Base-by-base conservation (phyloP, 2,113 vertebrate genomes). In the Scortum barcoo region DNA sequence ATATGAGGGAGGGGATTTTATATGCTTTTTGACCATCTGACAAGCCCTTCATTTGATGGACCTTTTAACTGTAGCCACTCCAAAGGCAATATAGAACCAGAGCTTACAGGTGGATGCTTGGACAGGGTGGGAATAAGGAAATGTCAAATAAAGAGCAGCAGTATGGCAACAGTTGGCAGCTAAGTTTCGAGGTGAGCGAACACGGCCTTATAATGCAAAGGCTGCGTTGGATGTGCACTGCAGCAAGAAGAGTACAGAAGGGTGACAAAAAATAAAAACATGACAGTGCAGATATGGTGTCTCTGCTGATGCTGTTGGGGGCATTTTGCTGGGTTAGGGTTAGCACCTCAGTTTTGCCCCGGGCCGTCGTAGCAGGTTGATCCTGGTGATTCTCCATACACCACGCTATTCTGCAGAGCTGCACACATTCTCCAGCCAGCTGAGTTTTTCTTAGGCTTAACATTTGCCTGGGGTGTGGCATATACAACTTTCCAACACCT, bases 391-490 rank as follows among this genome's bases (percentile, higher is more conserved):
- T 33, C n/a, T 65, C 48, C 38, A 54, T 13, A 56, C 63, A 13
- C 10, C 14, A 12, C 7, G 8, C 38, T 69, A n/a, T 51, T 42
- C 16, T 65, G 28, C 22, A 8, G 24, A 6, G 44, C 51, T 72
- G 44, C 66, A 65, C 33, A 57, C 46, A 33, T 20, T 80, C 48
- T 56, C 8, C 24, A 48, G 22, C 50, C 77, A 60, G 53, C 51
- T 81, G 36, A 46, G 67, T 57, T 83, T 80, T 50, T 58, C 24
- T 30, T 1, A 80, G 74, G 51, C n/a, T 42, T 54, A 51, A 72
- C 48, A 65, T 76, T 76, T 69, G 67, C 77, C 74, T 66, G 50
- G 22, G 57, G 68, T 72, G 53, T 1, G 53, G 54, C 51, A 48
- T 19, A 19, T 30, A 28, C 51, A 58, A 65, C 61, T 72, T 85